Evolutionary conservation across 2,113 vertebrate genomes (phyloP).

Genomic region (Dryoscopus gambensis): DNA sequence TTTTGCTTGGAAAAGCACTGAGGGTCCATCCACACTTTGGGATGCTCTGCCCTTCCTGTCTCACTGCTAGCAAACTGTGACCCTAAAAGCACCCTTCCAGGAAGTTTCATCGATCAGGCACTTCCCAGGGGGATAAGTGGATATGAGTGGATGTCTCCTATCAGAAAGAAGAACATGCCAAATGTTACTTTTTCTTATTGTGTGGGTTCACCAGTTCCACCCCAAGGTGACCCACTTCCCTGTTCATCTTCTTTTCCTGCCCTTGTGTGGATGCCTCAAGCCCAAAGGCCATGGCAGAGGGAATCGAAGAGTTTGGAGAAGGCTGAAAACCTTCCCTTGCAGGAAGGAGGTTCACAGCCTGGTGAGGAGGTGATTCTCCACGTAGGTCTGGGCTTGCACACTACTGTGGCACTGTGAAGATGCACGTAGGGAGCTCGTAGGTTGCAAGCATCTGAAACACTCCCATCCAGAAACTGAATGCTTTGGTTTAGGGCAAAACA

Average conservation of each 20-base stretch:
- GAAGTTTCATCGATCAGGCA: neutral
- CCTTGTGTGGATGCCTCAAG: neutral
- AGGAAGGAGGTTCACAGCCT: neutral
- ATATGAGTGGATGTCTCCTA: neutral
- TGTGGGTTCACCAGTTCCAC: neutral
- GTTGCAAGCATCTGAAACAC: neutral
- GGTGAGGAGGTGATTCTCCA: neutral
- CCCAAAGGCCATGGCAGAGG: neutral
- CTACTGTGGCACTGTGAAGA: rapidly evolving
- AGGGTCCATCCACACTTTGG: neutral
- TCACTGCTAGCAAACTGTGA: neutral
- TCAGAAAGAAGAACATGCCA: neutral
- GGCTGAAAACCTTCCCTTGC: neutral
- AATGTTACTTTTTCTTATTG: neutral
- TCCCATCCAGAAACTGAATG: neutral
- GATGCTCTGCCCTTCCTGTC: neutral
- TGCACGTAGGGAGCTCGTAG: neutral
- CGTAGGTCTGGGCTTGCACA: neutral
- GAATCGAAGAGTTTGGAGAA: neutral
- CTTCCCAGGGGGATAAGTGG: neutral
- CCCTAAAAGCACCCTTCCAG: neutral
- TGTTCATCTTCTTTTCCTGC: neutral
- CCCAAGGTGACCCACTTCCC: neutral
- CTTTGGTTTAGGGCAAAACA: neutral
- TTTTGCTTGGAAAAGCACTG: neutral